These are phyloP conservation scores for Desmodus rotundus DNA, from an alignment of 2,113 vertebrate species.

Conservation along the genomic window DNA sequence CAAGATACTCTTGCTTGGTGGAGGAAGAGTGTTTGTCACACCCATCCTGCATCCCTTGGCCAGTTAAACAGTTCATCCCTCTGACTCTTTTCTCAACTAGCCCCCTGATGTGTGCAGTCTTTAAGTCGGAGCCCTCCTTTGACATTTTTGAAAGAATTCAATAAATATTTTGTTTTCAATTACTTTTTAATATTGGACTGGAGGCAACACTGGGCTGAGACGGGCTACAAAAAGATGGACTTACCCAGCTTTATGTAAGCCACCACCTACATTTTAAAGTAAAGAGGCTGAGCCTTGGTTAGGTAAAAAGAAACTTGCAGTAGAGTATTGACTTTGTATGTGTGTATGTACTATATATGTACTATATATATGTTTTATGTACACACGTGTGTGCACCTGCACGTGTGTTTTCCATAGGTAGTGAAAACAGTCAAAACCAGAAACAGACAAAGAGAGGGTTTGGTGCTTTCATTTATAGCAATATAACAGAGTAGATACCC, in stretches of 20 bases:
- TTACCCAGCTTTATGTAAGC: neutral
- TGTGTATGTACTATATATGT: neutral
- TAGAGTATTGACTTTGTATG: neutral
- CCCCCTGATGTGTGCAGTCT: neutral
- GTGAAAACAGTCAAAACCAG: neutral
- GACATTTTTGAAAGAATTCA: neutral
- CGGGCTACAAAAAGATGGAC: neutral
- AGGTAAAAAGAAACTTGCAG: neutral
- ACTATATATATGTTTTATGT: neutral
- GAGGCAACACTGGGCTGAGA: neutral
- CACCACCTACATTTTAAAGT: neutral
- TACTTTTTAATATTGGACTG: neutral
- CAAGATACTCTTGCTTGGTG: neutral
- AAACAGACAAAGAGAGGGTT: neutral
- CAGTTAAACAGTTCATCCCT: neutral
- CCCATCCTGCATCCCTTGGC: neutral
- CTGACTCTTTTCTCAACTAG: neutral
- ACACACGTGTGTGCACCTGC: neutral
- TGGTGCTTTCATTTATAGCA: neutral
- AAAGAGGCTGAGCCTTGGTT: neutral
- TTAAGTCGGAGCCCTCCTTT: neutral
- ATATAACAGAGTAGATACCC: neutral
- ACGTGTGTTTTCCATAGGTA: neutral
- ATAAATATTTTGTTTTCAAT: neutral
- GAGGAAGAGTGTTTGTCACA: neutral